Conservation (phyloP, 2,113 vertebrate species). For the Eulemur rufifrons region DNA sequence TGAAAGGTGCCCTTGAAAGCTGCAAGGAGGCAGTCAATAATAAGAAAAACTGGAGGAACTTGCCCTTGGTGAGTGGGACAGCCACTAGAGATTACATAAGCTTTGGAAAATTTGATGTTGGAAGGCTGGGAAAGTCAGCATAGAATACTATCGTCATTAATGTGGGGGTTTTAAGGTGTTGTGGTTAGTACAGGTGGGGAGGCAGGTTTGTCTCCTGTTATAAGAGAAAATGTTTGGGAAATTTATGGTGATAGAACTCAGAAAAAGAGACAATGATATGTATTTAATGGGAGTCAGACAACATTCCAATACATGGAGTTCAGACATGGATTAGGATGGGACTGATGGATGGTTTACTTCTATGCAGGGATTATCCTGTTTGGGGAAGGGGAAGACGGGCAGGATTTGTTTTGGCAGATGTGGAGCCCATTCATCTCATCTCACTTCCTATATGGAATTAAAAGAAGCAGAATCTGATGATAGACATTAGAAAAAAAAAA, state of each 20-base stretch:
- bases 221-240: not conserved
- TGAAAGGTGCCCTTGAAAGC: not conserved
- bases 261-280: not conserved
- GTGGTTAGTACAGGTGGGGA: not conserved
- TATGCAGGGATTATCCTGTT: not conserved
- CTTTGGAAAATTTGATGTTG: constrained; percentile 5
- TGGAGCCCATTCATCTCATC: constrained; percentile 16
- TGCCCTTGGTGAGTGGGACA: not conserved
- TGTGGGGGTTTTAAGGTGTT: not conserved
- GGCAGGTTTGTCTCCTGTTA: not conserved
- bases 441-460: not conserved
- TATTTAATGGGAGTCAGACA: constrained; percentile 2
- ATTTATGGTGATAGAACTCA: constrained; percentile 36
- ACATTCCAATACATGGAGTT: not conserved
- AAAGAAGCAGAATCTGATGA: not conserved
- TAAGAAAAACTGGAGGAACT: not conserved
- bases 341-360: constrained; percentile 42
- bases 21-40: not conserved
- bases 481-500: not conserved
- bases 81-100: not conserved
- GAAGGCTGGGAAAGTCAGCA: not conserved
- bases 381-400: not conserved
- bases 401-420: constrained; percentile 44
- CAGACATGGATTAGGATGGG: constrained; percentile 24
- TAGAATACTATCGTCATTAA: not conserved